Conservation (phyloP, 2,888 invertebrate genomes). For the Orthosia gothica region DNA sequence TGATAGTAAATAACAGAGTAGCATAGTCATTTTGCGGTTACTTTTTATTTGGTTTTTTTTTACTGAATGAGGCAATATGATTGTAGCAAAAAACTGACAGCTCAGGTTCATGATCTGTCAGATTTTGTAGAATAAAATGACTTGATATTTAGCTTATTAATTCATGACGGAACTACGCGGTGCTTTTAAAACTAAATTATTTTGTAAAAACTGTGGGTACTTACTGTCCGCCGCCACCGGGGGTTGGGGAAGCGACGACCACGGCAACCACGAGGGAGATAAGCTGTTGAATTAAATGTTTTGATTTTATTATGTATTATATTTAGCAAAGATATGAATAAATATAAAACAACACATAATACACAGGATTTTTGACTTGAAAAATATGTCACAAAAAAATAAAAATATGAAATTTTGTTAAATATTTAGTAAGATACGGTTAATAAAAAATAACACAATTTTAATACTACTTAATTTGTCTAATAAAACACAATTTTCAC, state of each 20-base stretch:
- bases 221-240: constrained; percentile 87
- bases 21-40: constrained; percentile 14
- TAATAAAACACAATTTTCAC: not conserved
- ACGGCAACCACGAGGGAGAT: constrained; percentile 82
- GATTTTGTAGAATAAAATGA: not conserved
- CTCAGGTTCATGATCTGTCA: constrained; percentile 2
- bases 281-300: constrained; percentile 76
- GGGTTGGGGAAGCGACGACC: constrained; percentile 82
- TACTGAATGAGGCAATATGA: constrained; percentile 4
- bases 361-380: not conserved
- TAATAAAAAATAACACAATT: not conserved
- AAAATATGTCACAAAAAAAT: not conserved
- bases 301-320: not conserved
- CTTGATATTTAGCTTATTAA: not conserved
- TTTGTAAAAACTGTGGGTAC: constrained; percentile 62
- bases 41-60: constrained; percentile 2
- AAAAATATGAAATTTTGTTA: too few species aligned
- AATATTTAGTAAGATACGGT: not conserved
- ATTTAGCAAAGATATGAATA: too few species aligned
- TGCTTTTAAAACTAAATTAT: not conserved
- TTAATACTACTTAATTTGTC: not conserved
- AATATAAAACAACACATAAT: too few species aligned
- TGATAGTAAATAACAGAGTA: constrained; percentile 8
- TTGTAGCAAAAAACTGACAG: not conserved
- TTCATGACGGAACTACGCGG: too few species aligned